A percentile compares a stretch with the other conserved stretches of the same genome.
Evolutionary conservation across 2,113 vertebrate species (phyloP).

Genomic region (Ictalurus punctatus): DNA sequence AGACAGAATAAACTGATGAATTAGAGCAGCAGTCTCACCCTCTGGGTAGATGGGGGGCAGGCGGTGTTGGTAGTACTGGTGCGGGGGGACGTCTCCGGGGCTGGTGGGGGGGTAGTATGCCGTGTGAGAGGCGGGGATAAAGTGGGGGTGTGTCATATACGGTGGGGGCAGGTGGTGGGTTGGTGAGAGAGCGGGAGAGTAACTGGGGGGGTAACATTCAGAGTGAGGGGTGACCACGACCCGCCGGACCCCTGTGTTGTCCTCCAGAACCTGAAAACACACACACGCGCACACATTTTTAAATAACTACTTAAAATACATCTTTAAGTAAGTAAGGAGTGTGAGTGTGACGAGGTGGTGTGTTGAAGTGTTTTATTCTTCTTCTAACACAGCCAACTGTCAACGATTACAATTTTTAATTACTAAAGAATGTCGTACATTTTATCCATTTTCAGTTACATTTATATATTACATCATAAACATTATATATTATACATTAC

Average conservation of each 20-base stretch:
- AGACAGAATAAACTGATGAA: not conserved
- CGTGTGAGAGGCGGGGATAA: slow-evolving; percentile 81
- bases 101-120: slow-evolving; percentile 85
- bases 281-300: slow-evolving; percentile 16
- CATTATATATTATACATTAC: not conserved
- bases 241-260: slow-evolving; percentile 82
- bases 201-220: slow-evolving; percentile 84
- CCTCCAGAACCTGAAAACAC: slow-evolving; percentile 81
- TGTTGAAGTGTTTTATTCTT: not conserved
- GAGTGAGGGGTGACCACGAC: slow-evolving; percentile 87
- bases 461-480: not conserved
- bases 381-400: not conserved
- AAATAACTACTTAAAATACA: not conserved
- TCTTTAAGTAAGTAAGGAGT: not conserved
- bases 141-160: slow-evolving; percentile 82
- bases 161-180: slow-evolving; percentile 80
- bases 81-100: slow-evolving; percentile 81
- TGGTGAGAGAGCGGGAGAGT: slow-evolving; percentile 82
- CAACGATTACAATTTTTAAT: not conserved
- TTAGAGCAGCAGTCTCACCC: slow-evolving; percentile 71
- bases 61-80: slow-evolving; percentile 82
- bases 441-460: not conserved
- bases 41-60: slow-evolving; percentile 83
- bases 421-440: not conserved
- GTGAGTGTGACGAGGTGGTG: not conserved